phyloP scores from a whole-genome alignment of 2,113 vertebrate species.

The Pelodiscus sinensis region DNA sequence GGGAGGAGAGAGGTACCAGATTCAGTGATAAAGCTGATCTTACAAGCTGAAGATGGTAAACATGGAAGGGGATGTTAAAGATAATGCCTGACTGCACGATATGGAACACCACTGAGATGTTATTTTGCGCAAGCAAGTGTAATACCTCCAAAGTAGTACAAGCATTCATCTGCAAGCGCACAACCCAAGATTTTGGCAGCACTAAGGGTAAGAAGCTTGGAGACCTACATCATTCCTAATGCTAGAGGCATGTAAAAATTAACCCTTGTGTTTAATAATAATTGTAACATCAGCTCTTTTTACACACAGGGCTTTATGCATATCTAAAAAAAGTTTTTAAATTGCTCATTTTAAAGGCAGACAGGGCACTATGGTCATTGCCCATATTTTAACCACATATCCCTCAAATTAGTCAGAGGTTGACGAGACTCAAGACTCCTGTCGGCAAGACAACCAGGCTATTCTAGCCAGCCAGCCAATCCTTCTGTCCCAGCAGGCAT shows the following conservation, averaged over 20 bases:
- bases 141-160: background rate
- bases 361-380: background rate
- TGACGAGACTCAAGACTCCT: conserved; percentile 9
- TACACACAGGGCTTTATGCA: background rate
- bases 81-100: background rate
- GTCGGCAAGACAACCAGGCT: background rate
- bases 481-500: background rate
- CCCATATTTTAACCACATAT: background rate
- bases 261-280: background rate
- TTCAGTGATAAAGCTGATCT: accelerated
- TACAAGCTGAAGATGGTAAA: background rate
- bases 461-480: background rate
- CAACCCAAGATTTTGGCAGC: background rate
- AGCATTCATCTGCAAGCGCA: accelerated
- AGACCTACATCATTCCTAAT: background rate
- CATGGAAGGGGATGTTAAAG: background rate
- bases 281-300: background rate
- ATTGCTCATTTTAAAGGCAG: background rate
- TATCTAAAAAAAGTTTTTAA: background rate
- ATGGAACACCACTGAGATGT: background rate
- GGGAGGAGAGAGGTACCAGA: background rate
- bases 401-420: background rate
- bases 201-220: background rate
- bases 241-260: background rate
- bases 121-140: background rate